These are phyloP conservation scores for Sus cebifrons DNA, from an alignment of 2,797 vertebrate genomes.

Conservation along the genomic window DNA sequence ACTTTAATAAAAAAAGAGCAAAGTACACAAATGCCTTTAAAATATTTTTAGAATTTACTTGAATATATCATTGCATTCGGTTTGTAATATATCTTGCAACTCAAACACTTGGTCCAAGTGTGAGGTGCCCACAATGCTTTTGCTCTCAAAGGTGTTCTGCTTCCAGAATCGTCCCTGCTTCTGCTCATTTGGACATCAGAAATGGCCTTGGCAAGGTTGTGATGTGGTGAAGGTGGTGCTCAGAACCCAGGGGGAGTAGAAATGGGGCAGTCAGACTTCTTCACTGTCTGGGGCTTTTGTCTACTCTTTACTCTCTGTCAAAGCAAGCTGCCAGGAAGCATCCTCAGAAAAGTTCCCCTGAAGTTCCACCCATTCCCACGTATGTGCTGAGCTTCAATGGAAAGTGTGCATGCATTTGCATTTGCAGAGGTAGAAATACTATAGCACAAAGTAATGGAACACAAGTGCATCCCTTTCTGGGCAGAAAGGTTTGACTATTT, in stretches of 20 bases:
- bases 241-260: background rate
- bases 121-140: background rate
- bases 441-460: background rate
- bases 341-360: background rate
- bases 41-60: conserved; percentile 5
- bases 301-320: background rate
- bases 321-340: background rate
- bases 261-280: background rate
- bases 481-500: background rate
- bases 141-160: background rate
- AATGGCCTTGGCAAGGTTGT: background rate
- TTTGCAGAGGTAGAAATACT: background rate
- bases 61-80: conserved; percentile 8
- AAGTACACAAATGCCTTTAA: conserved; percentile 51
- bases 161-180: conserved; percentile 11
- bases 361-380: background rate
- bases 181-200: background rate
- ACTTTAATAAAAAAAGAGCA: no score
- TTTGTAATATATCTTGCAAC: background rate
- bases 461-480: background rate
- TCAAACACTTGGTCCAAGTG: background rate
- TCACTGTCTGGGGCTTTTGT: background rate
- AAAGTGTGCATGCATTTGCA: background rate
- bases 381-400: background rate
- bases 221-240: conserved; percentile 3